A percentile compares a stretch with the other conserved stretches of the same genome.
phyloP scores from a whole-genome alignment of 53 echinoderm and acorn worm species.

The Crossaster papposus region DNA sequence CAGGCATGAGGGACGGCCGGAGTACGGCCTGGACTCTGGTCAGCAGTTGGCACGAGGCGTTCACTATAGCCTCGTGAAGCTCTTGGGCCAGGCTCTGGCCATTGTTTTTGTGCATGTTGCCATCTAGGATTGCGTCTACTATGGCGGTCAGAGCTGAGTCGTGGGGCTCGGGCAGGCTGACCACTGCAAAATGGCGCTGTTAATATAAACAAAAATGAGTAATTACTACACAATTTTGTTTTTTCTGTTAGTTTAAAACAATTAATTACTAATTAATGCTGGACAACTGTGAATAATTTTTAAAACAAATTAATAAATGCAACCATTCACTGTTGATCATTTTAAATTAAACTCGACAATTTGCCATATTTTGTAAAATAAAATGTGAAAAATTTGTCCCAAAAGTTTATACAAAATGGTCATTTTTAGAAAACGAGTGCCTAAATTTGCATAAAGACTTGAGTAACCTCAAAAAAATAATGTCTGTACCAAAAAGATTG shows the following conservation, averaged over 20 bases:
- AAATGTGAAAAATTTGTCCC: too few relatives aligned
- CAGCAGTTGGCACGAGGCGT: slow-evolving; percentile 87
- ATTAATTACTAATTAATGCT: too few relatives aligned
- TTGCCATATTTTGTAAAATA: too few relatives aligned
- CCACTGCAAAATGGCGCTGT: slow-evolving; percentile 91
- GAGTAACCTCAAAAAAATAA: too few relatives aligned
- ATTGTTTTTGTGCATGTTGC: slow-evolving; percentile 97
- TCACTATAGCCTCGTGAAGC: slow-evolving; percentile 91
- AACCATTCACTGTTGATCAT: too few relatives aligned
- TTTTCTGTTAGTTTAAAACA: not conserved
- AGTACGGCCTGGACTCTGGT: slow-evolving; percentile 84
- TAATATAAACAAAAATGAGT: not conserved
- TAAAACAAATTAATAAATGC: too few relatives aligned
- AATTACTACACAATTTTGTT: not conserved
- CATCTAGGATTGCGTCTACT: slow-evolving; percentile 90
- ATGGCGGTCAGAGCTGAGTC: slow-evolving; percentile 77
- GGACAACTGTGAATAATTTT: too few relatives aligned
- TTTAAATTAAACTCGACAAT: too few relatives aligned
- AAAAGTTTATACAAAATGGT: too few relatives aligned
- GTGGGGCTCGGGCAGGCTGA: slow-evolving; percentile 82
- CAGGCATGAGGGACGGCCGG: slow-evolving; percentile 79
- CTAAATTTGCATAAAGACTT: too few relatives aligned
- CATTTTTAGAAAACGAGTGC: too few relatives aligned
- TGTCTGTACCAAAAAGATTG: too few relatives aligned
- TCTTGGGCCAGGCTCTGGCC: slow-evolving; percentile 90